Base-by-base conservation (phyloP, 2,797 vertebrate genomes). In the Heteromormyrus szaboi region DNA sequence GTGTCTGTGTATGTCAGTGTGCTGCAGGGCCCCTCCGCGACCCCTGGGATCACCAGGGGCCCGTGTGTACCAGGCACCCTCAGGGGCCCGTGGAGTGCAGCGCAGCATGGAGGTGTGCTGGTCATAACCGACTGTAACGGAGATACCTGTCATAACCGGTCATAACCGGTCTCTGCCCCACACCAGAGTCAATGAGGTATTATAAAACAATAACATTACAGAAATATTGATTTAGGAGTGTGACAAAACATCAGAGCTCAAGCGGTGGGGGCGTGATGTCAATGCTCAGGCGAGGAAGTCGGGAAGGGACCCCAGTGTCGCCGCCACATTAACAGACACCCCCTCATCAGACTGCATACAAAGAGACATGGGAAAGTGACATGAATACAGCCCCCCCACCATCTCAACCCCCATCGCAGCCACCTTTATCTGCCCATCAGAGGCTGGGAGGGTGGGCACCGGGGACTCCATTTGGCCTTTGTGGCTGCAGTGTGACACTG, bases 361-460 rank as follows among this genome's bases (percentile, higher is more conserved):
- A 41, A 25, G 29, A 59, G 33, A 44, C 19, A 87, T 59, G 85
- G 19, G 54, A 59, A 33, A 25, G 29, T 41, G 33, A 62, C 85
- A 62, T 87, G 29, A 87, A 62, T 87, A 62, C 85, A 37, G 29
- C 85, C 37, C 54, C 33, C 54, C 54, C 53, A 22, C 85, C n/a
- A 86, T 59, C 85, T 56, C 29, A 59, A 33, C 54, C 54, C 37
- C 33, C 48, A 59, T 86, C 4, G 1, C 65, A 72, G 65, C 17
- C 51, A 37, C 85, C 85, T 86, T 86, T 86, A 86, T 86, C 29
- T 2, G 4, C 33, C 53, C 22, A 56, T 86, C 85, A 87, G 33
- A 62, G 29, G 85, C 53, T 87, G 25, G n/a, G 37, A 59, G 53
- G 33, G 12, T 6, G 11, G 48, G 33, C 8, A 7, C 54, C 4